Evolutionary conservation across 2,113 vertebrate species (phyloP), one percentile per base, ranked within the genome.

Genomic region (Megaleporinus macrocephalus): DNA sequence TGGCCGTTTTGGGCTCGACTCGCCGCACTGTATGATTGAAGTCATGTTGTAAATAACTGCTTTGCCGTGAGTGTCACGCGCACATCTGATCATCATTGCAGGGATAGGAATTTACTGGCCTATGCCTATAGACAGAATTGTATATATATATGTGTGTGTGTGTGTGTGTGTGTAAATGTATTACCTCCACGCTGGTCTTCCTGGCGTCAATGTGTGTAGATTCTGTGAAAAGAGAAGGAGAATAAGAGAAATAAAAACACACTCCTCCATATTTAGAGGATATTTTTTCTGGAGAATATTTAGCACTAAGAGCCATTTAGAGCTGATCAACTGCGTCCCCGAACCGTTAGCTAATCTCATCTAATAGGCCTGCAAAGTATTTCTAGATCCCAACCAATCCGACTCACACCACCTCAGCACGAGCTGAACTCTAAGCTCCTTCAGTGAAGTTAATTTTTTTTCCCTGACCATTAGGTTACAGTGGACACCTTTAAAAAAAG

Each of bases 291-390:
- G 30, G 18, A 70, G 22, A 22, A 44, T 24, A 24, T 44, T 44
- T 27, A 0, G 66, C 66, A 5, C 65, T 36, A 68, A 68, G 2
- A 18, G 7, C 20, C 53, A 22, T 55, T 55, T 20, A 55, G 53
- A 44, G 66, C 66, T 44, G 26, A 20, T 33, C 63, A 7, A 20
- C 15, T 20, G 20, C 66, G n/a, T n/a, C 33, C 66, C 66, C 41
- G 44, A 70, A 70, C 20, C 36, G 22, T 70, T 70, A 22, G 66
- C 36, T 70, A 41, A 70, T n/a, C 66, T 70, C n/a, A 26, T 44
- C 33, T 22, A 41, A 69, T 44, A 33, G 66, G 16, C 66, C 30
- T 36, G 65, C 33, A 70, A 61, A 70, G 20, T 41, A 0, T n/a
- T 30, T 66, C n/a, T 41, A 22, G 9, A 68, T 68, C 30, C 65